Evolutionary conservation across 1,140 invertebrate genomes (phyloP), one percentile per base, ranked within the genome.

Genomic region (Nephila pilipes): DNA sequence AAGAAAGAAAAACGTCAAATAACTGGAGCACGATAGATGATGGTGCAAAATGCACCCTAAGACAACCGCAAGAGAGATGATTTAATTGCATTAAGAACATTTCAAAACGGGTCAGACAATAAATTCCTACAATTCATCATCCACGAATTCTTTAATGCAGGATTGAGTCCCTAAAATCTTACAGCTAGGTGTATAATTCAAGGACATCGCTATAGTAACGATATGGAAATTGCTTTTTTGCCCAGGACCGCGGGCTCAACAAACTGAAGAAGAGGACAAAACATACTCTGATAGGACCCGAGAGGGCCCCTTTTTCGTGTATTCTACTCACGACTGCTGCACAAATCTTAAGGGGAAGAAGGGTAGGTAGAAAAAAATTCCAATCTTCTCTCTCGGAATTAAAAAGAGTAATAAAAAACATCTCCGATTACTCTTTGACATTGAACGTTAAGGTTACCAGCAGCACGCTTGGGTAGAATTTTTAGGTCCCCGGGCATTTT

Each of bases 151-250:
- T 6, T 18, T 60, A 63, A 38, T 63, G 85, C 3, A 60, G 29
- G 36, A 87, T 10, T 10, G 18, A 36, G 55, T 57, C 29, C 25
- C 14, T 32, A 55, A 83, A 83, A 83, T 83, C 54, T n/a, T 16
- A 2, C 18, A 16, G 22, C 20, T 32, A 60, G 85, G 20, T 16
- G 32, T 20, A 87, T 85, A 85, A 85, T 85, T 85, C 90, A 92
- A 92, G 81, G 90, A 18, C 90, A 57, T 83, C 57, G 25, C 20
- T n/a, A 65, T 29, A n/a, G 90, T 36, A 75, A 75, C 90, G 80
- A 92, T 92, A 92, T 92, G 90, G 90, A 92, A 92, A 92, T 92
- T 85, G 90, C 90, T 65, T n/a, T 54, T 54, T n/a, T 54, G 29
- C 25, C 89, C 55, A 36, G 55, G 55, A 36, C 57, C 16, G n/a